These are phyloP conservation scores for Otocyon megalotis DNA, from an alignment of 2,113 vertebrate genomes.

Conservation along the genomic window DNA sequence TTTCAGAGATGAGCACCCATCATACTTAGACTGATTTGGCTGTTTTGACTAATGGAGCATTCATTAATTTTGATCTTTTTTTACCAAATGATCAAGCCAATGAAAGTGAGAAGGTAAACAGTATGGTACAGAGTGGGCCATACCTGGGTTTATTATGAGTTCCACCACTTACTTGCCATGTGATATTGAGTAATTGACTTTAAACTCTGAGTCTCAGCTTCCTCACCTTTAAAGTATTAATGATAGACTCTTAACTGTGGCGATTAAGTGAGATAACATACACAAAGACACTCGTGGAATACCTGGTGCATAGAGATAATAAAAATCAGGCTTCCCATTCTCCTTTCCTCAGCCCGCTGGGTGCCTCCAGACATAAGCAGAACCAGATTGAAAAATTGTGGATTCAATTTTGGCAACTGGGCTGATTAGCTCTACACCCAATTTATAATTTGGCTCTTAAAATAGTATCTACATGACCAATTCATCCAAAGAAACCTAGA, in stretches of 20 bases:
- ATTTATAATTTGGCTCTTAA: background rate
- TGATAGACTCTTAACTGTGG: background rate
- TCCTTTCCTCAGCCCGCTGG: background rate
- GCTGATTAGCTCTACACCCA: background rate
- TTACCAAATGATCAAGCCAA: background rate
- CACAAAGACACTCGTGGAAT: background rate
- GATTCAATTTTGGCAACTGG: background rate
- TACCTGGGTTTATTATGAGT: background rate
- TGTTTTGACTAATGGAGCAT: background rate
- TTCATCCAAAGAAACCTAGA: background rate
- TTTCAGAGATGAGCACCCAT: background rate
- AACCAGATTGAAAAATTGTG: background rate
- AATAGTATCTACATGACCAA: background rate
- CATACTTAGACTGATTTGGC: background rate
- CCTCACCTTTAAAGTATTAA: background rate
- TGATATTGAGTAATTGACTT: background rate
- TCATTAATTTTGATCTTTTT: constrained; percentile 16
- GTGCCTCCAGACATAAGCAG: background rate
- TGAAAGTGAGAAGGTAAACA: background rate
- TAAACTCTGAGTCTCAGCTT: background rate
- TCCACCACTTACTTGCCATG: background rate
- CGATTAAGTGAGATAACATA: background rate
- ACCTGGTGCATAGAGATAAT: background rate
- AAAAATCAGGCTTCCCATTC: background rate
- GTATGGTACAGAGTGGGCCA: background rate